Evolutionary conservation across 2,113 vertebrate genomes (phyloP).

Genomic region (Barbus barbus): DNA sequence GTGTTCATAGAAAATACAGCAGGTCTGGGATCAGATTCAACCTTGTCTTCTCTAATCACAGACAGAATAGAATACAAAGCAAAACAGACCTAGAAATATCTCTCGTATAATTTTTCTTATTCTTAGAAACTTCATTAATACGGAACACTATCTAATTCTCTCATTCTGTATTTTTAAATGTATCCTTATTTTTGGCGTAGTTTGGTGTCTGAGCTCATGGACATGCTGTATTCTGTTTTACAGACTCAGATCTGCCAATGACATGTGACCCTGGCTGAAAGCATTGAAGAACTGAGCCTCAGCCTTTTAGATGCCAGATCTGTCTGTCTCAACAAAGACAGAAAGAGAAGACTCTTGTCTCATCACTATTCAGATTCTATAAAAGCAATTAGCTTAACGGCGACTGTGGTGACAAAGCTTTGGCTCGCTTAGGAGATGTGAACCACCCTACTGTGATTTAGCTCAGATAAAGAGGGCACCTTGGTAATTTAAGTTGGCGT

Average conservation of each 20-base stretch:
- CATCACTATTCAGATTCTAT: conserved; percentile 40
- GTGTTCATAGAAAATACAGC: conserved; percentile 7
- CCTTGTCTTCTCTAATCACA: conserved; percentile 2
- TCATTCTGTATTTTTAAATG: no score
- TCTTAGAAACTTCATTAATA: conserved; percentile 8
- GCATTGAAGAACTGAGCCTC: conserved; percentile 43
- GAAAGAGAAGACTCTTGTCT: conserved; percentile 24
- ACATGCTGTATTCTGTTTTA: conserved; percentile 41
- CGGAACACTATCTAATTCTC: neutral
- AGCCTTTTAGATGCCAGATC: conserved; percentile 20
- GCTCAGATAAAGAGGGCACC: neutral
- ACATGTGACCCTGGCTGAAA: conserved; percentile 35
- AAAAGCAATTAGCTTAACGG: conserved; percentile 40
- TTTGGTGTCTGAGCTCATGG: conserved; percentile 28
- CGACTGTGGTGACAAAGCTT: conserved; percentile 14
- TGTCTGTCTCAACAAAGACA: conserved; percentile 29
- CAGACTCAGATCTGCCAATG: conserved; percentile 14
- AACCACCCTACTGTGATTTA: conserved; percentile 5
- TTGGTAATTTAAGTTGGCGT: conserved; percentile 5
- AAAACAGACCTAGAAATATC: conserved; percentile 22
- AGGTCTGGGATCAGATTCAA: conserved; percentile 18
- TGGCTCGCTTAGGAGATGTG: conserved; percentile 23
- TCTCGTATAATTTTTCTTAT: neutral
- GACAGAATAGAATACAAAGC: conserved; percentile 23
- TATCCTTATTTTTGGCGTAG: neutral